A percentile compares a stretch with the other conserved stretches of the same genome.
These are phyloP conservation scores for Calephelis virginiensis DNA, from an alignment of 1,140 invertebrate genomes.

Conservation along the genomic window DNA sequence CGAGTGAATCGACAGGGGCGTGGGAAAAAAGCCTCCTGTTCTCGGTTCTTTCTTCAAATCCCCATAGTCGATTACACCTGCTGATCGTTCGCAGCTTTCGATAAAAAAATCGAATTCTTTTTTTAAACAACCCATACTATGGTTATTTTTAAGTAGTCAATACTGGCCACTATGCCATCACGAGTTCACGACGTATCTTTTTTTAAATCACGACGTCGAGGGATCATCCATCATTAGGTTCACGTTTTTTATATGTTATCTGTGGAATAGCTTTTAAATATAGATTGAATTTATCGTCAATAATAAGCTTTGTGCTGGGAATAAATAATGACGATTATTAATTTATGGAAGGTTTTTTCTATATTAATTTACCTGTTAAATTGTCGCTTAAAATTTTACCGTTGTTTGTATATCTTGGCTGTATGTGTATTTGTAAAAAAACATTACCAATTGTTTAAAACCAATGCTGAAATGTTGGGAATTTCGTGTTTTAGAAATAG, in stretches of 20 bases:
- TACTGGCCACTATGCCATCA: slow-evolving; percentile 67
- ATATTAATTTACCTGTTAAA: no score
- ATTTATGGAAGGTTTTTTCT: no score
- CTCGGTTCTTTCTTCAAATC: slow-evolving; percentile 65
- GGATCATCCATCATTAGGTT: slow-evolving; percentile 13
- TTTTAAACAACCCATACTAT: slow-evolving; percentile 24
- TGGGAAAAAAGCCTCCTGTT: slow-evolving; percentile 76
- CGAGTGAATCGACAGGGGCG: slow-evolving; percentile 46
- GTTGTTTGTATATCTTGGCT: no score
- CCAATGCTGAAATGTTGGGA: no score
- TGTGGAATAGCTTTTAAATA: slow-evolving; percentile 12
- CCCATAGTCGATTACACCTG: slow-evolving; percentile 74
- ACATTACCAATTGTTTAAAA: no score
- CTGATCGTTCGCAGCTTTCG: slow-evolving; percentile 72
- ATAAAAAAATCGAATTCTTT: slow-evolving; percentile 57
- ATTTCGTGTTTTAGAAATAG: no score
- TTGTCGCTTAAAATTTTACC: no score
- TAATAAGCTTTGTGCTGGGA: background rate
- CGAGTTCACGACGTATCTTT: slow-evolving; percentile 39
- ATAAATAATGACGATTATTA: background rate
- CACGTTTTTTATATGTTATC: slow-evolving; percentile 14
- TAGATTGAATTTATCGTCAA: slow-evolving; percentile 10
- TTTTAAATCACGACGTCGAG: slow-evolving; percentile 40
- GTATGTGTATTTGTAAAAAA: no score
- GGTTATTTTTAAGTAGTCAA: slow-evolving; percentile 69